phyloP scores from a whole-genome alignment of 2,113 vertebrate genomes.

The Dicentrarchus labrax region DNA sequence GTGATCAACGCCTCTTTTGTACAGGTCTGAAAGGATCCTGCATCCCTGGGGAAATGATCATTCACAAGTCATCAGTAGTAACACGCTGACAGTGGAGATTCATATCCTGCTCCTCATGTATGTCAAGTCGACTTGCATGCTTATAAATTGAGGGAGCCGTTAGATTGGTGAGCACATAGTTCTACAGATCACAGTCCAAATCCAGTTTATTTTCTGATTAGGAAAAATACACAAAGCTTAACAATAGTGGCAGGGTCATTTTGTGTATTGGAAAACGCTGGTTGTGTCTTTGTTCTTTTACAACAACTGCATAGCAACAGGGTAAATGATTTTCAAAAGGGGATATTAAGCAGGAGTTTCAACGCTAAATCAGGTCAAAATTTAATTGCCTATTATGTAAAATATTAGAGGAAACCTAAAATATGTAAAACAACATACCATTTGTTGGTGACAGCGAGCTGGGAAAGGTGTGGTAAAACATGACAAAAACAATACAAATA shows the following conservation, averaged over 20 bases:
- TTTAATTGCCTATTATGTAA: not conserved
- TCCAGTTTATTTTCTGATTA: not conserved
- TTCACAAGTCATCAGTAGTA: not conserved
- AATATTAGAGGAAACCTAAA: conserved; percentile 2
- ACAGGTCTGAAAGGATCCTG: conserved; percentile 10
- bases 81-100: conserved; percentile 17
- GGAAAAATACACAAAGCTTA: not conserved
- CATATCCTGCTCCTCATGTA: conserved; percentile 7
- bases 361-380: conserved; percentile 15
- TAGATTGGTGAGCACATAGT: not conserved
- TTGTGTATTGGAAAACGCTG: not conserved
- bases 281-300: not conserved
- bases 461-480: not conserved
- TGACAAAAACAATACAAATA: not conserved
- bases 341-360: no score
- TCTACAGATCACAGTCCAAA: not conserved
- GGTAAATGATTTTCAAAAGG: not conserved
- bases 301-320: not conserved
- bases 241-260: not conserved
- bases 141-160: not conserved
- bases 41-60: conserved; percentile 6
- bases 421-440: not conserved
- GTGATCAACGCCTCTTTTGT: conserved; percentile 18
- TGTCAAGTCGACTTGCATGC: not conserved
- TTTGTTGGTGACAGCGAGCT: not conserved